Conservation (phyloP, 1,140 invertebrate genomes). For the Cydia strobilella region DNA sequence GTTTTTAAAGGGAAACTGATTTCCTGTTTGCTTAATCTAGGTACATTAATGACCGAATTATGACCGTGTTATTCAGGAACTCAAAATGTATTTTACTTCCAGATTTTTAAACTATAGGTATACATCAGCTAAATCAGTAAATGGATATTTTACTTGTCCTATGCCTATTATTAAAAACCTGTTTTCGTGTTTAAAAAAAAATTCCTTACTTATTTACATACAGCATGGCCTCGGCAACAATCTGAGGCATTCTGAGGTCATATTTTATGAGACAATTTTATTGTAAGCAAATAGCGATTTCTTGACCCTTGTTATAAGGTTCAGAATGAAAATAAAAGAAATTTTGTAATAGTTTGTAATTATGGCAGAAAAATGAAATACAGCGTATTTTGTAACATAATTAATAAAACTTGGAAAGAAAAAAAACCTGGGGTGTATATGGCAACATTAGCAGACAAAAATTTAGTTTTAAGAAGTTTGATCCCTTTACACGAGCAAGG, state of each 20-base stretch:
- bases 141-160: too few relatives aligned
- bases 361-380: too few relatives aligned
- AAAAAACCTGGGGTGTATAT: too few relatives aligned
- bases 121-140: too few relatives aligned
- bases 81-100: too few relatives aligned
- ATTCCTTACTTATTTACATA: constrained; percentile 4
- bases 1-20: neutral
- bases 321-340: neutral
- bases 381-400: too few relatives aligned
- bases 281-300: neutral
- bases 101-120: too few relatives aligned
- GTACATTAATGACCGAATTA: neutral
- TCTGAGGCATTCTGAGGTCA: neutral
- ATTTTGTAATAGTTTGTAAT: too few relatives aligned
- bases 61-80: neutral
- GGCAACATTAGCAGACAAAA: too few relatives aligned
- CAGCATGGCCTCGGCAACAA: neutral
- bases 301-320: neutral
- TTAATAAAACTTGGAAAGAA: too few relatives aligned
- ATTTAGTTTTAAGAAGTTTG: too few relatives aligned
- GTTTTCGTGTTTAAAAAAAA: neutral
- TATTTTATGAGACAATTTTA: neutral
- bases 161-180: neutral
- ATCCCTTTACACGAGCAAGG: too few relatives aligned
- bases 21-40: neutral